Evolutionary conservation across 2,888 invertebrate species (phyloP).

Genomic region (Ernsta delagoae): DNA sequence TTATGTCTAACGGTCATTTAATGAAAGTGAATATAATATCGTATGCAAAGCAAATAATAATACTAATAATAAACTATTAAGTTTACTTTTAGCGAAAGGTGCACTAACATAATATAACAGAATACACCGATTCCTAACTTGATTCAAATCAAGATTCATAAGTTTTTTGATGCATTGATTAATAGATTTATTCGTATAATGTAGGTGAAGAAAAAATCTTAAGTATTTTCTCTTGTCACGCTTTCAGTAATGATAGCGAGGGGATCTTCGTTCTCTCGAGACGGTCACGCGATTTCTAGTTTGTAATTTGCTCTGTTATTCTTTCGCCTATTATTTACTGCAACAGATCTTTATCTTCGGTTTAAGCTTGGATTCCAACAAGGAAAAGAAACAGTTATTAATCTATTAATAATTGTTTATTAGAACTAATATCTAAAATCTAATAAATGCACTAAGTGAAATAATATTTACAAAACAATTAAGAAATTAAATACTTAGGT

Average conservation of each 20-base stretch:
- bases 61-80: too few species aligned
- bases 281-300: slow-evolving; percentile 59
- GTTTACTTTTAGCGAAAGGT: too few species aligned
- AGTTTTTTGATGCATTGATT: slow-evolving; percentile 26
- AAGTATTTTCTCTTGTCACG: slow-evolving; percentile 67
- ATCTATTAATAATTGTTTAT: slow-evolving; percentile 35
- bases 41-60: too few species aligned
- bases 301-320: slow-evolving; percentile 55
- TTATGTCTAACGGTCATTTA: too few species aligned
- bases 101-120: too few species aligned
- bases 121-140: too few species aligned
- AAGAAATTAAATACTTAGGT: slow-evolving; percentile 15
- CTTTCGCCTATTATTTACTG: slow-evolving; percentile 42
- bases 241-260: slow-evolving; percentile 73
- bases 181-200: slow-evolving; percentile 19
- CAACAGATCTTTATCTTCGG: slow-evolving; percentile 12
- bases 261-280: slow-evolving; percentile 48
- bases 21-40: too few species aligned
- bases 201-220: slow-evolving; percentile 31
- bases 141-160: too few species aligned
- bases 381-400: neutral
- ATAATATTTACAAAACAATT: slow-evolving; percentile 63
- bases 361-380: slow-evolving; percentile 8
- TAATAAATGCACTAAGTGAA: slow-evolving; percentile 71
- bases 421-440: slow-evolving; percentile 44